phyloP scores from a whole-genome alignment of 2,888 invertebrate species.

The Hirtodrosophila cameraria region DNA sequence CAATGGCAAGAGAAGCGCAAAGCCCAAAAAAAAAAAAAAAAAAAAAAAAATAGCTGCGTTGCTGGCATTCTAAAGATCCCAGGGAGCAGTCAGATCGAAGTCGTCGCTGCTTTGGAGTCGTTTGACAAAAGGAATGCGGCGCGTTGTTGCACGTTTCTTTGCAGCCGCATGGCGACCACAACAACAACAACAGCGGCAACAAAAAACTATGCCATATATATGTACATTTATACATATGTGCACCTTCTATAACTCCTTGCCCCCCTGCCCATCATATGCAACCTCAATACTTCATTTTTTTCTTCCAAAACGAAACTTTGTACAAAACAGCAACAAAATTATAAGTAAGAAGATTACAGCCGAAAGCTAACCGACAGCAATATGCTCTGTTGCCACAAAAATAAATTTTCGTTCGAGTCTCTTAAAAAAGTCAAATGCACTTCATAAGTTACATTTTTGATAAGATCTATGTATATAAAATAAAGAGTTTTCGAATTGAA shows the following conservation, averaged over 20 bases:
- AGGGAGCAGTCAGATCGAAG: conserved; percentile 34
- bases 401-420: no score
- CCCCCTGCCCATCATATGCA: conserved; percentile 1
- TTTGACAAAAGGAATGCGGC: conserved; percentile 60
- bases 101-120: conserved; percentile 34
- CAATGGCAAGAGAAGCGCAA: background rate
- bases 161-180: conserved; percentile 23
- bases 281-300: conserved; percentile 38
- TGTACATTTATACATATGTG: conserved; percentile 12
- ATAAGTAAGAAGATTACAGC: background rate
- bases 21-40: no score
- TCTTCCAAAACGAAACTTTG: conserved; percentile 8
- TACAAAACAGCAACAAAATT: conserved; percentile 6
- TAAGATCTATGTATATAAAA: no score
- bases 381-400: conserved; percentile 5
- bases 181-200: conserved; percentile 1
- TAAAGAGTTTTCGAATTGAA: no score
- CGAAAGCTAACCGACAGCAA: background rate
- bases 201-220: conserved; percentile 23
- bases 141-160: conserved; percentile 51
- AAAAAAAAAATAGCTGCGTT: conserved; percentile 27
- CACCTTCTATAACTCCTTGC: conserved; percentile 24
- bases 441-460: no score
- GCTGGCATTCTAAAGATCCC: conserved; percentile 55
- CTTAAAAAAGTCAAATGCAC: no score